phyloP scores from a whole-genome alignment of 2,797 vertebrate genomes.

The Notolepis coatsorum region DNA sequence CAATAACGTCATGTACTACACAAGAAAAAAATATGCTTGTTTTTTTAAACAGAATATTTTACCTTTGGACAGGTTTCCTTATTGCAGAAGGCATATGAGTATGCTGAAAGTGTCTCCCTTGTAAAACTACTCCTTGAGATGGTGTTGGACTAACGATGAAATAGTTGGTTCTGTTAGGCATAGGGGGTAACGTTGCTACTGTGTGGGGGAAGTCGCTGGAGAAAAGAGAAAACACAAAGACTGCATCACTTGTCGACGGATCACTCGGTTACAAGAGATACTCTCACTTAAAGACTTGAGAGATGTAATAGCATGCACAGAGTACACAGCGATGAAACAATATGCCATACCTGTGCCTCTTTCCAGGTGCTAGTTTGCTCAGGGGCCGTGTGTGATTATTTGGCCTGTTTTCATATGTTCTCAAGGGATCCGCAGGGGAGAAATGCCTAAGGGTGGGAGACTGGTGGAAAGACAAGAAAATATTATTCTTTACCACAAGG shows the following conservation, averaged over 20 bases:
- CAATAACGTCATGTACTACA: no score
- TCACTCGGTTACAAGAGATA: not conserved
- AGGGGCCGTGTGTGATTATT: slow-evolving; percentile 78
- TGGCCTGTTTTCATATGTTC: slow-evolving; percentile 85
- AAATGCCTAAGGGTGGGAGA: slow-evolving; percentile 70
- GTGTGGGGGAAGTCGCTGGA: slow-evolving; percentile 85
- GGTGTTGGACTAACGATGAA: slow-evolving; percentile 68
- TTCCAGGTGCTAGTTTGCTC: slow-evolving; percentile 86
- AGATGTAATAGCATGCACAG: not conserved
- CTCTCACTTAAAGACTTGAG: no score
- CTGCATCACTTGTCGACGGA: not conserved
- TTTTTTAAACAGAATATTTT: slow-evolving; percentile 36
- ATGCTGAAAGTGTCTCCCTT: slow-evolving; percentile 92
- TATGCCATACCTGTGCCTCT: slow-evolving; percentile 82
- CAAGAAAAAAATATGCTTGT: not conserved
- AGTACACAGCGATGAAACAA: not conserved
- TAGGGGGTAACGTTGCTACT: slow-evolving; percentile 64
- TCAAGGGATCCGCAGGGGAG: slow-evolving; percentile 77
- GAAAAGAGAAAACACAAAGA: not conserved
- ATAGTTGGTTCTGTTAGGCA: slow-evolving; percentile 71
- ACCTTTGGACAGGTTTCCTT: slow-evolving; percentile 93
- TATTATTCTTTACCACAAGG: not conserved
- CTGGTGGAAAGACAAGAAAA: slow-evolving; percentile 44
- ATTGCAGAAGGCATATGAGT: slow-evolving; percentile 78
- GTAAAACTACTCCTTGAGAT: slow-evolving; percentile 85